Base-by-base conservation (phyloP, 2,888 invertebrate genomes). In the Chalcis sispes region DNA sequence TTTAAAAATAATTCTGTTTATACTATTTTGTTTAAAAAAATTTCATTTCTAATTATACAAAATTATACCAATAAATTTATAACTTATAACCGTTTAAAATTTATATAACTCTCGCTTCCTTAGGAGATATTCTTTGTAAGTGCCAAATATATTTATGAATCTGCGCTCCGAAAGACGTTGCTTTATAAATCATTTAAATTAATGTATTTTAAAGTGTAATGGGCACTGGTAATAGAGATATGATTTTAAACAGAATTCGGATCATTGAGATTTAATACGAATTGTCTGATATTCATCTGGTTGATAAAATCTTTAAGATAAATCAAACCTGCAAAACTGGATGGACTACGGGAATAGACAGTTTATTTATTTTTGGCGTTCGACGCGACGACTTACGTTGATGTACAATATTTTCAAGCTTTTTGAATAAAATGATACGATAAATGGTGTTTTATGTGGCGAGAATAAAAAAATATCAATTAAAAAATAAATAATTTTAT, bases 261-360 rank as follows among this genome's bases (percentile, higher is more conserved):
- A 67, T 54, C 52, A 67, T 74, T 61, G 42, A 67, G 46, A 74
- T 74, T 74, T 67, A 56, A 65, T 72, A 25, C 48, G 32, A 65
- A 48, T 72, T 27, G 2, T 27, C 23, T 52, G 1, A 18, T 48
- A 42, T 20, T 71, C n/a, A 27, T 23, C 40, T 50, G 4, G 18
- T 20, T 50, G 10, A 7, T 10, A 7, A 4, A 36, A 36, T 36
- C 10, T 36, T 36, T 36, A 7, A 10, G 4, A 7, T 36, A 36
- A 36, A 36, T 7, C 36, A 36, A 36, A 36, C 36, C 36, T 7
- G n/a, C n/a, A n/a, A n/a, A n/a, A n/a, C n/a, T n/a, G n/a, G n/a
- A n/a, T n/a, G n/a, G n/a, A n/a, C n/a, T n/a, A n/a, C n/a, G n/a
- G n/a, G n/a, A n/a, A n/a, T n/a, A n/a, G n/a, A n/a, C n/a, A n/a